Evolutionary conservation across 2,797 vertebrate genomes (phyloP).

Genomic region (Hirundo rustica): DNA sequence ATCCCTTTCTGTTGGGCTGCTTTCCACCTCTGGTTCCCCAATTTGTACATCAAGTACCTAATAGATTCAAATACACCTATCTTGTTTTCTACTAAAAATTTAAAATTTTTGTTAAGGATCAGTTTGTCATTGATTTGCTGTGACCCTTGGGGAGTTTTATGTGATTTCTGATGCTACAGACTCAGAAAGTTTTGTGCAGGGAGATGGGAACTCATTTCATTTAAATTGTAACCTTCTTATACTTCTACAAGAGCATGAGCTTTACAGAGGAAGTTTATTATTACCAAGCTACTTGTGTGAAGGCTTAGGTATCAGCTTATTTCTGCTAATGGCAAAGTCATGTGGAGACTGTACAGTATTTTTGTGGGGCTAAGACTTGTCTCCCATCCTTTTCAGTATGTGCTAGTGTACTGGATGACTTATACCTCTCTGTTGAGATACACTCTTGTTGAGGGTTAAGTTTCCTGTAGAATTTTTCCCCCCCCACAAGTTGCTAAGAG

Average conservation of each 20-base stretch:
- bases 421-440: background rate
- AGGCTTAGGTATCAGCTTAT: background rate
- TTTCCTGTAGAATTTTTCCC: too few species aligned
- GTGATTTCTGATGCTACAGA: background rate
- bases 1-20: rapidly evolving
- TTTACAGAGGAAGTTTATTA: background rate
- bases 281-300: background rate
- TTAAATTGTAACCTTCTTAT: background rate
- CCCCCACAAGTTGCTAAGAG: too few species aligned
- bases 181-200: background rate
- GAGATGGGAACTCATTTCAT: background rate
- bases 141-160: background rate
- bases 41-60: background rate
- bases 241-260: background rate
- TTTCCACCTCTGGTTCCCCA: background rate
- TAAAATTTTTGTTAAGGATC: background rate
- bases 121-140: background rate
- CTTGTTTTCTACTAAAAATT: background rate
- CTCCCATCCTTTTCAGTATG: background rate
- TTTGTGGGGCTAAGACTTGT: background rate
- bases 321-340: background rate
- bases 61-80: background rate
- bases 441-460: too few species aligned
- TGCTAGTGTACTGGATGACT: background rate
- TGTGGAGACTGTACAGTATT: background rate